Evolutionary conservation across 2,797 vertebrate species (phyloP).

Genomic region (Acanthurus lineatus): DNA sequence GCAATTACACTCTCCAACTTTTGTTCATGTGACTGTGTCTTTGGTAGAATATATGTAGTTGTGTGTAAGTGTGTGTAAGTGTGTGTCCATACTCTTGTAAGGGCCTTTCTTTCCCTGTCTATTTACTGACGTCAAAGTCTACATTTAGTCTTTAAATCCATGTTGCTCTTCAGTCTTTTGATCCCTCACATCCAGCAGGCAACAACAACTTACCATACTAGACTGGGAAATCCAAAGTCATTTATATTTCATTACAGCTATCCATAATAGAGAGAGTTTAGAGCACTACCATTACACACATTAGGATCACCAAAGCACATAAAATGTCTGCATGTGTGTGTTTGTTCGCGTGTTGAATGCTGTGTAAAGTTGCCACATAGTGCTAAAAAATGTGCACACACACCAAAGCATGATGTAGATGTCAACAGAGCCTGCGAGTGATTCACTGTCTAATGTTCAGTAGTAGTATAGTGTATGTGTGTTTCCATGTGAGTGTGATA

Average conservation of each 20-base stretch:
- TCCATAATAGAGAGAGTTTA: constrained; percentile 45
- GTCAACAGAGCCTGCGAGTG: not conserved
- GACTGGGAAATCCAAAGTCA: constrained; percentile 15
- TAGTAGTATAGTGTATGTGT: not conserved
- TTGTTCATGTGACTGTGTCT: not conserved
- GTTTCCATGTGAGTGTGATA: not conserved
- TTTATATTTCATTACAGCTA: constrained; percentile 55
- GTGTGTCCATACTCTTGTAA: not conserved
- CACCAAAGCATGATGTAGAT: not conserved
- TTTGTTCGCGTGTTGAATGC: constrained; percentile 5
- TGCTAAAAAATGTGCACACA: constrained; percentile 1
- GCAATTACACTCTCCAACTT: constrained; percentile 49
- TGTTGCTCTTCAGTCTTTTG: constrained; percentile 40
- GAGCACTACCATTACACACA: constrained; percentile 31
- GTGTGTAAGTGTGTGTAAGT: not conserved
- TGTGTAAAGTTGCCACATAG: not conserved
- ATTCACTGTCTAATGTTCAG: not conserved
- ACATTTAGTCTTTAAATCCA: constrained; percentile 40
- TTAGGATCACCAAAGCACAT: constrained; percentile 8
- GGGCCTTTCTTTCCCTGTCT: not conserved
- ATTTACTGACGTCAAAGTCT: constrained; percentile 20
- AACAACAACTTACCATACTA: not conserved
- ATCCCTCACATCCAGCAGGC: constrained; percentile 17
- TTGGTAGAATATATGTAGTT: not conserved
- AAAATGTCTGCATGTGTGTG: constrained; percentile 16